phyloP scores from a whole-genome alignment of 2,797 vertebrate species.

The Pangasius sanitwongsei region DNA sequence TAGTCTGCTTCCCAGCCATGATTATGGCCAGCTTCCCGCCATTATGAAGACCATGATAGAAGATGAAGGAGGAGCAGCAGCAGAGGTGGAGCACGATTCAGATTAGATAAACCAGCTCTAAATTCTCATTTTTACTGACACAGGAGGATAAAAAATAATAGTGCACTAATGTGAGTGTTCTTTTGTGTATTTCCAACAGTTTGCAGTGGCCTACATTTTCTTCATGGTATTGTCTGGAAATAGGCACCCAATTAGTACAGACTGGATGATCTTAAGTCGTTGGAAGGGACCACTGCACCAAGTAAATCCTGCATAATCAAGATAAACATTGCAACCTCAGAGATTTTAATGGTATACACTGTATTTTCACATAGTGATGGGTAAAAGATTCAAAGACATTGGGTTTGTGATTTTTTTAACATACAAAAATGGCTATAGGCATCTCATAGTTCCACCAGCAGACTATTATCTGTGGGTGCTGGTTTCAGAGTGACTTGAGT shows the following conservation, averaged over 20 bases:
- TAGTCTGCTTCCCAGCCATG: conserved; percentile 15
- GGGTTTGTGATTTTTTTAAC: not conserved
- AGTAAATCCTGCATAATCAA: conserved; percentile 16
- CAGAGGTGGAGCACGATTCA: conserved; percentile 8
- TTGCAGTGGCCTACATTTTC: not conserved
- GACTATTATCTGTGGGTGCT: not conserved
- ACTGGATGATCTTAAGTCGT: not conserved
- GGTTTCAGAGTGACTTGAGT: not conserved
- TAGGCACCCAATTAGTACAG: not conserved
- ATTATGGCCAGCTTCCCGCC: conserved; percentile 20
- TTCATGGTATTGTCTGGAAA: not conserved
- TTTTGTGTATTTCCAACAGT: not conserved
- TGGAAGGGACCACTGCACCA: conserved; percentile 7
- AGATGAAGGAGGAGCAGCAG: conserved; percentile 21
- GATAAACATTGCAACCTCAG: conserved; percentile 5
- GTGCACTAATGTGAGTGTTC: not conserved
- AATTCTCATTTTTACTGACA: conserved; percentile 18
- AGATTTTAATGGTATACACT: conserved; percentile 13
- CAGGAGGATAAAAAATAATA: not conserved
- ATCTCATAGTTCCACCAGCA: not conserved
- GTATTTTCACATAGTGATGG: conserved; percentile 17
- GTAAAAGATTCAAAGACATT: conserved; percentile 4
- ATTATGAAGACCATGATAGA: conserved; percentile 30
- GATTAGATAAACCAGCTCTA: conserved; percentile 20
- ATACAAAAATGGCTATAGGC: not conserved